Conservation (phyloP, 2,888 invertebrate genomes). For the Melitaea athalia region DNA sequence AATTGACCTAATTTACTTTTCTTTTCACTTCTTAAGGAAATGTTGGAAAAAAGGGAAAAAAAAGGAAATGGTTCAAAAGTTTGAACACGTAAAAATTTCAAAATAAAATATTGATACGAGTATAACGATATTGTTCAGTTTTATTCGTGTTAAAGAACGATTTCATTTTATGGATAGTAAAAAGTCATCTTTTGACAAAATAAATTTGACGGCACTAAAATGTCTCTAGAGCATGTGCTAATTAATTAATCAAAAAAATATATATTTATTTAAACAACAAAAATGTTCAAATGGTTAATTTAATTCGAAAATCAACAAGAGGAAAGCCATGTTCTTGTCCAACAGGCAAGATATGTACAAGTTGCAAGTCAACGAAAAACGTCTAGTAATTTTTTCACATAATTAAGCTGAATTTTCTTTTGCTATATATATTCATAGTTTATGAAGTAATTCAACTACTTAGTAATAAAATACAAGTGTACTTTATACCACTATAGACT, state of each 20-base stretch:
- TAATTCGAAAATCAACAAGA: constrained; percentile 39
- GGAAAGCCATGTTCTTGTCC: constrained; percentile 46
- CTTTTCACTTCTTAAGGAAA: too few relatives aligned
- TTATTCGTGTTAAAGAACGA: too few relatives aligned
- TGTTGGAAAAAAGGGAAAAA: too few relatives aligned
- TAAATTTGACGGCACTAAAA: neutral
- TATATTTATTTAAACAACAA: constrained; percentile 10
- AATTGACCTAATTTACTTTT: too few relatives aligned
- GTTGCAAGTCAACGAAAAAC: constrained; percentile 42
- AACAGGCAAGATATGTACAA: constrained; percentile 40
- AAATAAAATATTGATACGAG: too few relatives aligned
- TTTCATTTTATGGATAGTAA: too few relatives aligned
- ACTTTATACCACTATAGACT: too few relatives aligned
- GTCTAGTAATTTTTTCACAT: constrained; percentile 45
- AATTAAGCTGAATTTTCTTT: neutral
- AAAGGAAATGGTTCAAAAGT: too few relatives aligned
- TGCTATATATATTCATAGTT: neutral
- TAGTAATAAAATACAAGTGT: too few relatives aligned
- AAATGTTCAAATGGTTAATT: constrained; percentile 47
- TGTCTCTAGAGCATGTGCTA: neutral
- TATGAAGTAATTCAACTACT: neutral
- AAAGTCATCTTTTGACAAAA: neutral
- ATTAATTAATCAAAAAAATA: neutral
- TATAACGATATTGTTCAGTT: too few relatives aligned
- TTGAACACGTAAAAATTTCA: too few relatives aligned